Evolutionary conservation across 2,888 invertebrate species (phyloP).

Genomic region (Crossocerus cetratus): DNA sequence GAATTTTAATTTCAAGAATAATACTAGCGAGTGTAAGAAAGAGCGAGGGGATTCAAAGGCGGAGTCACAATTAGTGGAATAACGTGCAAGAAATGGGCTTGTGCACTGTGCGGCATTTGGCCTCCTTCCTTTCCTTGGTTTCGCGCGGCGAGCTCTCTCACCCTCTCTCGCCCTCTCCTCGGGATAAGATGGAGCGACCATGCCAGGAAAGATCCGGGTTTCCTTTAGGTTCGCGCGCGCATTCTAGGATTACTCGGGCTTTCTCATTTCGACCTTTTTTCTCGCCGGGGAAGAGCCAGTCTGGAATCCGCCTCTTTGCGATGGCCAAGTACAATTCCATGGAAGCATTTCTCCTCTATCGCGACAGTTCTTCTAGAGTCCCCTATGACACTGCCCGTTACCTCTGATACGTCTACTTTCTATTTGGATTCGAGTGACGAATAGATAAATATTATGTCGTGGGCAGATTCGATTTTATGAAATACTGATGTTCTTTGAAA

Average conservation of each 20-base stretch:
- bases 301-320: neutral
- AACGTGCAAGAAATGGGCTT: constrained; percentile 45
- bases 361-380: neutral
- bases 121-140: neutral
- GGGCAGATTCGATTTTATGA: no score
- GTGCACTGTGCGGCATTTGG: neutral
- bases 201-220: neutral
- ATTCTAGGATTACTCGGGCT: constrained; percentile 13
- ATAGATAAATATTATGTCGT: no score
- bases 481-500: no score
- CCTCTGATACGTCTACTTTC: no score
- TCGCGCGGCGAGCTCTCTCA: no score
- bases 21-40: constrained; percentile 36
- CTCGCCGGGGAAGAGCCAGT: neutral
- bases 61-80: constrained; percentile 55
- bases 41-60: constrained; percentile 15
- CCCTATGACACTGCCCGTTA: no score
- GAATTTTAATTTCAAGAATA: constrained; percentile 51
- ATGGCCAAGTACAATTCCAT: neutral
- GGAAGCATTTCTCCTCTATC: constrained; percentile 11
- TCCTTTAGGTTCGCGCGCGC: constrained; percentile 3
- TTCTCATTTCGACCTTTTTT: constrained; percentile 7
- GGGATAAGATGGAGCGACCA: constrained; percentile 14
- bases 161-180: constrained; percentile 23
- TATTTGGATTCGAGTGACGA: constrained; percentile 21